Evolutionary conservation across 2,797 vertebrate genomes (phyloP).

Genomic region (Phalloptychus januarius): DNA sequence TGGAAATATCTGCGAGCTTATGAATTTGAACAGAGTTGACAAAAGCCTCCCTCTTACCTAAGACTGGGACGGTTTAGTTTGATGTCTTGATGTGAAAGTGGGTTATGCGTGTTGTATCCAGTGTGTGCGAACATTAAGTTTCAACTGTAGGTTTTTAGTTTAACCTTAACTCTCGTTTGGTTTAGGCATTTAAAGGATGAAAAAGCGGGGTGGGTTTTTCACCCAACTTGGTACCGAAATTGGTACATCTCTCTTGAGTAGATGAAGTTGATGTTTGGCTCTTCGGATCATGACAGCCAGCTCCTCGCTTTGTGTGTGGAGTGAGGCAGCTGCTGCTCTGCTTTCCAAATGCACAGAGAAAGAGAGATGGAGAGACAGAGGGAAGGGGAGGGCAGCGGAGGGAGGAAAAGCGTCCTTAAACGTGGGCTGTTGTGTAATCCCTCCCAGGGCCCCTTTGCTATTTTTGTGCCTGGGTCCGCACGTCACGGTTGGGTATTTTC

Average conservation of each 20-base stretch:
- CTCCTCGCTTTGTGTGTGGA: conserved; percentile 52
- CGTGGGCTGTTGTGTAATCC: conserved; percentile 99
- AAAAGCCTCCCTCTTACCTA: not conserved
- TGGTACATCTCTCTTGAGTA: not conserved
- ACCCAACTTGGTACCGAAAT: too few species aligned
- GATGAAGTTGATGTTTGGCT: conserved; percentile 44
- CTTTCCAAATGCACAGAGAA: conserved; percentile 49
- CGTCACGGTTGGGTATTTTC: conserved; percentile 99
- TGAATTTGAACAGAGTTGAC: not conserved
- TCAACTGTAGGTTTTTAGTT: not conserved
- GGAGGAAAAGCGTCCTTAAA: conserved; percentile 89
- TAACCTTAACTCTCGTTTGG: not conserved
- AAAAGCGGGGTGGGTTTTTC: not conserved
- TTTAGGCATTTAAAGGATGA: not conserved
- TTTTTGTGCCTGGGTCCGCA: conserved; percentile 99
- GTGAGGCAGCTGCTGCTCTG: conserved; percentile 60
- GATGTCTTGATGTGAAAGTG: not conserved
- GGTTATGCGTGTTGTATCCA: not conserved
- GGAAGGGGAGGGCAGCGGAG: conserved; percentile 25
- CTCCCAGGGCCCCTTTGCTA: conserved; percentile 98
- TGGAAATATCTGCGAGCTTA: not conserved
- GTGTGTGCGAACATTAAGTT: not conserved
- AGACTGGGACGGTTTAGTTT: not conserved
- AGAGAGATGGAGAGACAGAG: not conserved
- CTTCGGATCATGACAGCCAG: conserved; percentile 51